Conservation (phyloP, 92 coral and sea anemone species). For the Palythoa grandis region DNA sequence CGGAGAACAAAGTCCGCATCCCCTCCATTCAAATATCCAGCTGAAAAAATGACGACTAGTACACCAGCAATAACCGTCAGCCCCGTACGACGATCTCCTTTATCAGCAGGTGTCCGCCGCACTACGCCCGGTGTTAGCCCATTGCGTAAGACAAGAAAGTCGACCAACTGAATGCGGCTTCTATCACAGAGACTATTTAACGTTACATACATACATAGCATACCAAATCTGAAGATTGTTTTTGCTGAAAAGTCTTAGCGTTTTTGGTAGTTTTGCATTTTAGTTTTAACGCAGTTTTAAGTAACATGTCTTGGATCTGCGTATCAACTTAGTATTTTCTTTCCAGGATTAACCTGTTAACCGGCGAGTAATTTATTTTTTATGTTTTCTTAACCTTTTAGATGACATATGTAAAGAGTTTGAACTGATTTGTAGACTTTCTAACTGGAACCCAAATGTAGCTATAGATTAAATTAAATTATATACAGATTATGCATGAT, state of each 20-base stretch:
- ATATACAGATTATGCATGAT: neutral
- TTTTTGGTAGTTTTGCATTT: constrained; percentile 6
- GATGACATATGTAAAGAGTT: constrained; percentile 2
- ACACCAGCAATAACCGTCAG: constrained; percentile 85
- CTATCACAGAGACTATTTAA: neutral
- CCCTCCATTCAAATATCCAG: constrained; percentile 72
- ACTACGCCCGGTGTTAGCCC: constrained; percentile 91
- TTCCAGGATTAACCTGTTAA: neutral
- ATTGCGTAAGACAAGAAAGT: constrained; percentile 91
- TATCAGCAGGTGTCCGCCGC: constrained; percentile 83
- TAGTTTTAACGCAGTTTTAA: neutral
- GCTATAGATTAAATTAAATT: neutral
- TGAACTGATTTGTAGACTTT: constrained; percentile 22
- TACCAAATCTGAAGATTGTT: neutral
- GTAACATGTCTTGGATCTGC: neutral
- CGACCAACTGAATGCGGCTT: constrained; percentile 56
- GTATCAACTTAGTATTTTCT: constrained; percentile 22
- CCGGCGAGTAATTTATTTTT: neutral
- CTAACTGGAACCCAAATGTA: neutral
- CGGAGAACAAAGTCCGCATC: constrained; percentile 87
- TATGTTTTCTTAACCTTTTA: neutral
- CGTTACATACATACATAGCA: constrained; percentile 25
- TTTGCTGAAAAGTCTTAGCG: neutral
- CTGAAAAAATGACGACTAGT: constrained; percentile 82
- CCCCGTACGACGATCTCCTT: constrained; percentile 76